phyloP scores from a whole-genome alignment of 2,113 vertebrate species.

The Ailurus styani region DNA sequence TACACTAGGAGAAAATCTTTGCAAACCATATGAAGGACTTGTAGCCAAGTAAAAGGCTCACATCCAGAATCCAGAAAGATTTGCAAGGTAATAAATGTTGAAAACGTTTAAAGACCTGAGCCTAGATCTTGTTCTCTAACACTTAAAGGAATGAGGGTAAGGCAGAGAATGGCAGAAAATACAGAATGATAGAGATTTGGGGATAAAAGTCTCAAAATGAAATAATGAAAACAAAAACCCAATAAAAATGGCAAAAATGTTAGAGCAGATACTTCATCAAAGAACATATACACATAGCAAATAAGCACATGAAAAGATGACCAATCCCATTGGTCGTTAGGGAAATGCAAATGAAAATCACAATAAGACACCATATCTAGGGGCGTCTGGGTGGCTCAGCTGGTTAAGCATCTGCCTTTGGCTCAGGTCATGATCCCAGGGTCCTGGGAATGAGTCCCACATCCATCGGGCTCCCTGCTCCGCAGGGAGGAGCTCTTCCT shows the following conservation, averaged over 20 bases:
- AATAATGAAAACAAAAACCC: background rate
- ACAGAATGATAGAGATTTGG: background rate
- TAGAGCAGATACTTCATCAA: background rate
- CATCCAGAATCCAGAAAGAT: background rate
- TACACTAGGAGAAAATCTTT: background rate
- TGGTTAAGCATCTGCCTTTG: too few species aligned
- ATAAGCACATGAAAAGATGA: background rate
- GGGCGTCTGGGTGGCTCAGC: too few species aligned
- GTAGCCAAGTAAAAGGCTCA: background rate
- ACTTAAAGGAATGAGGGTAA: background rate
- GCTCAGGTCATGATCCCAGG: too few species aligned
- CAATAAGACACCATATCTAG: background rate
- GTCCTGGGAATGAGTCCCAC: too few species aligned
- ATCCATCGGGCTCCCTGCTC: too few species aligned
- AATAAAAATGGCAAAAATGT: background rate
- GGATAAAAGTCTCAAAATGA: background rate
- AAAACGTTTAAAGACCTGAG: background rate
- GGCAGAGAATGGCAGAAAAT: background rate
- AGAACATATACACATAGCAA: background rate
- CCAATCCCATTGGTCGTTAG: background rate
- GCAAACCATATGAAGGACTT: background rate
- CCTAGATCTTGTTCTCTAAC: background rate
- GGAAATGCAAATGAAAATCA: background rate
- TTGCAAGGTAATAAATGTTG: background rate
- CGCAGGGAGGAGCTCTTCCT: too few species aligned